These are phyloP conservation scores for Conus ventricosus DNA, from an alignment of 1,140 invertebrate species.

Conservation along the genomic window DNA sequence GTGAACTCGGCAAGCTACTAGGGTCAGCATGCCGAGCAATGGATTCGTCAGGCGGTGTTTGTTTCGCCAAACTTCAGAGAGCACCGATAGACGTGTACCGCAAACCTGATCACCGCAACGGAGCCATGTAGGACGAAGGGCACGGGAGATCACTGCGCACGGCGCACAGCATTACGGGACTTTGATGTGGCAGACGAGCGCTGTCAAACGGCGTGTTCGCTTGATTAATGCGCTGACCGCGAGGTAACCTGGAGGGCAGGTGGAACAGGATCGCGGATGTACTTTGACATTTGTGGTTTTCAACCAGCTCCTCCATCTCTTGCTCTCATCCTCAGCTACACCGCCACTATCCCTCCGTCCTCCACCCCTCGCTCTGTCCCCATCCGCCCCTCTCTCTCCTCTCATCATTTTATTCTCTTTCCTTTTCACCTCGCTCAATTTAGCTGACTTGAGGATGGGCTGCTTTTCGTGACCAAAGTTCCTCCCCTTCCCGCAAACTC, in stretches of 20 bases:
- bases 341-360: background rate
- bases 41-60: background rate
- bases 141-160: background rate
- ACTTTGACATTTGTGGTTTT: background rate
- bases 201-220: slow-evolving; percentile 6
- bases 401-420: no score
- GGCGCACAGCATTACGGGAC: background rate
- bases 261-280: background rate
- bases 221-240: background rate
- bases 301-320: background rate
- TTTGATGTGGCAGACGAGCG: slow-evolving; percentile 6
- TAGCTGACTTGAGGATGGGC: background rate
- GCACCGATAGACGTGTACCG: background rate
- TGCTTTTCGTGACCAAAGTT: background rate
- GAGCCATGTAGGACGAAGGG: background rate
- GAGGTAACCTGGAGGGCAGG: background rate
- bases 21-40: background rate
- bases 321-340: background rate
- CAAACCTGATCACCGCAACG: background rate
- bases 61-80: background rate
- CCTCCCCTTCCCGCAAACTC: background rate
- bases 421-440: no score
- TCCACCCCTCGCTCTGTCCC: no score
- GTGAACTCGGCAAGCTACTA: background rate
- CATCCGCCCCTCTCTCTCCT: no score